Evolutionary conservation across 1,140 invertebrate species (phyloP).

Genomic region (Danaus plexippus): DNA sequence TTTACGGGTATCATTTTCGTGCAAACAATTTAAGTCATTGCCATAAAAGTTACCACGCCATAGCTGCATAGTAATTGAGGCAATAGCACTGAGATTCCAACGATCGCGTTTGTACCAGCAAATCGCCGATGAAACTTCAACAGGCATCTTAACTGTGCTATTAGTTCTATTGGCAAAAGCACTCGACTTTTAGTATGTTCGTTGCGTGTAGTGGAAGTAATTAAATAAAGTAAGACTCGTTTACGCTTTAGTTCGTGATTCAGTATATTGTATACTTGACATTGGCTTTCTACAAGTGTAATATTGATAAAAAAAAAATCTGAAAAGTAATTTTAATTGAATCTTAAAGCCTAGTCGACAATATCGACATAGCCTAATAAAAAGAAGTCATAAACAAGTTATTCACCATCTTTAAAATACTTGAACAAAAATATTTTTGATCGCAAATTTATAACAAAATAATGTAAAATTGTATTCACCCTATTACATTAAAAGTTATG

Average conservation of each 20-base stretch:
- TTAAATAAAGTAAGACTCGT: slow-evolving; percentile 11
- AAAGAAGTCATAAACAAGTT: not conserved
- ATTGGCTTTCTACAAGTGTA: too few relatives aligned
- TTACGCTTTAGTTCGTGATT: not conserved
- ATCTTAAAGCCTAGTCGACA: too few relatives aligned
- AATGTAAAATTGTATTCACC: too few relatives aligned
- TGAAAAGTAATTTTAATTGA: too few relatives aligned
- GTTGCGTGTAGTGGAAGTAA: slow-evolving; percentile 6
- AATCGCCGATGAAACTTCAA: slow-evolving; percentile 34
- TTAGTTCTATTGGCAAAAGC: slow-evolving; percentile 34
- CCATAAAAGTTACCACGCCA: slow-evolving; percentile 14
- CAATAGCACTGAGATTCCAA: slow-evolving; percentile 6
- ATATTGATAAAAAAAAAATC: too few relatives aligned
- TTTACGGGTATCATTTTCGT: slow-evolving; percentile 3
- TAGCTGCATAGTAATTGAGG: slow-evolving; percentile 13
- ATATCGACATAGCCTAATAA: too few relatives aligned
- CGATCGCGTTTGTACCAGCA: slow-evolving; percentile 14
- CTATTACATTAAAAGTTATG: too few relatives aligned
- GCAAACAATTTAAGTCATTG: slow-evolving; percentile 2
- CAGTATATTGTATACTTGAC: too few relatives aligned
- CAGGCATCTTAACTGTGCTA: slow-evolving; percentile 34
- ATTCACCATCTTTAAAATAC: slow-evolving; percentile 5
- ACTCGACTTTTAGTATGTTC: slow-evolving; percentile 18
- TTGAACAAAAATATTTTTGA: too few relatives aligned
- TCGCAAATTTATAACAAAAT: too few relatives aligned